These are phyloP conservation scores for Todus mexicanus DNA, from an alignment of 2,797 vertebrate species.

Conservation along the genomic window DNA sequence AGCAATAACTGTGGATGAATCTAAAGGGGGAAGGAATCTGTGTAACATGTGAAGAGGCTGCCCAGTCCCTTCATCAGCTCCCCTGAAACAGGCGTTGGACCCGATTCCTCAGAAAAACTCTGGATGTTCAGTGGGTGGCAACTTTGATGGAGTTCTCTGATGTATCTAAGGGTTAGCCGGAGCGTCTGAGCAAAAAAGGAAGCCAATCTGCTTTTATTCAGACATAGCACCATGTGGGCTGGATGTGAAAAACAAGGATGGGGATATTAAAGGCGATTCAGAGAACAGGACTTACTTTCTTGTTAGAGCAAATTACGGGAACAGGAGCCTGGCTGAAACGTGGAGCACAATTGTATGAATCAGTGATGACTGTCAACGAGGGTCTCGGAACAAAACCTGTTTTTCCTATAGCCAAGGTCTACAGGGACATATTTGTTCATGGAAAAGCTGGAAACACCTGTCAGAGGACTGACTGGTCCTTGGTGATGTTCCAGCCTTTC, in stretches of 20 bases:
- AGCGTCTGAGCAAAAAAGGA: constrained; percentile 47
- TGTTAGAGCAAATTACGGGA: constrained; percentile 21
- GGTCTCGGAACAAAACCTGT: background rate
- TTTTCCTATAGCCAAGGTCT: background rate
- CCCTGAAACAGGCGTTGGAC: background rate
- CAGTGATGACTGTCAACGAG: background rate
- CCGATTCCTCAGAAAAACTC: constrained; percentile 7
- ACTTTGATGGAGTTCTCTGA: constrained; percentile 35
- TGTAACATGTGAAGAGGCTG: background rate
- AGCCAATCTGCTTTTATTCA: constrained; percentile 60
- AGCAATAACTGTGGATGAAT: background rate
- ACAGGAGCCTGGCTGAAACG: background rate
- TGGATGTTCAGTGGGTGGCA: constrained; percentile 20
- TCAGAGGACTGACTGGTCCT: background rate
- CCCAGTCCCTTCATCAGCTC: background rate
- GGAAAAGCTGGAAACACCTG: background rate
- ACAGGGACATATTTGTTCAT: background rate
- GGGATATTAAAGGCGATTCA: background rate
- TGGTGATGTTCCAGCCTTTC: background rate
- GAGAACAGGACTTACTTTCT: constrained; percentile 3
- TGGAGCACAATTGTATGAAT: background rate
- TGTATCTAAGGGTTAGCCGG: constrained; percentile 35
- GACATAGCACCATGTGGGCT: constrained; percentile 34
- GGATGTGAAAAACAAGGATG: constrained; percentile 26
- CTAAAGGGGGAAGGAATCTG: background rate